Base-by-base conservation (phyloP, 37 sponge, comb jelly and placozoan genomes). In the Lycopodina hypogea region DNA sequence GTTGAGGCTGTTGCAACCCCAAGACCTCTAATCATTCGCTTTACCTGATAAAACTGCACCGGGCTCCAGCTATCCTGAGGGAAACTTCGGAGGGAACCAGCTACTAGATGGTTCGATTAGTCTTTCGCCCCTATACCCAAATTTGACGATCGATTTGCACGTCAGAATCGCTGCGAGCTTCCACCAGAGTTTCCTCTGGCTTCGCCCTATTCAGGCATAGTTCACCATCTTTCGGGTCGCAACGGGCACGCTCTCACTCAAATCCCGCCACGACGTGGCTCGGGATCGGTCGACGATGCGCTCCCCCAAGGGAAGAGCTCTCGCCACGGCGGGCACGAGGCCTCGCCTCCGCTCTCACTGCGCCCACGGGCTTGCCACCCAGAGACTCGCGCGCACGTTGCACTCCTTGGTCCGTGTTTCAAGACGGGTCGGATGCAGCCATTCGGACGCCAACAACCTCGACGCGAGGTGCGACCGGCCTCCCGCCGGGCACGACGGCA, bases 331-430 rank as follows among this genome's bases (percentile, higher is more conserved):
- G n/a, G 63, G 34, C 60, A 69, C 23, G 9, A n/a, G 19, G 15
- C 15, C n/a, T 48, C 33, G 75, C 89, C 74, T 82, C 79, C 72
- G 52, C 84, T 79, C 78, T 89, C 89, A 77, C 67, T 89, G 66
- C 79, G 79, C 89, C 79, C 42, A n/a, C 35, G 89, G 76, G 74
- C 57, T 82, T 88, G 75, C 72, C 90, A 75, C 85, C 84, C 85
- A 22, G 79, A 75, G 81, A 84, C 90, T 89, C 90, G 81, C 81
- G 71, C 85, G 80, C 81, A 67, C 68, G 84, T 79, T 83, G 82
- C 83, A 89, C 90, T 89, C 90, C 90, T 89, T 89, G 90, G 90
- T 89, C 90, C 84, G 90, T 89, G 90, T 84, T 84, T 84, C 90
- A 84, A 84, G 85, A 79, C 85, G 89, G 89, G 83, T 69, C 89